Evolutionary conservation across 2,113 vertebrate genomes (phyloP).

Genomic region (Labeo catla): DNA sequence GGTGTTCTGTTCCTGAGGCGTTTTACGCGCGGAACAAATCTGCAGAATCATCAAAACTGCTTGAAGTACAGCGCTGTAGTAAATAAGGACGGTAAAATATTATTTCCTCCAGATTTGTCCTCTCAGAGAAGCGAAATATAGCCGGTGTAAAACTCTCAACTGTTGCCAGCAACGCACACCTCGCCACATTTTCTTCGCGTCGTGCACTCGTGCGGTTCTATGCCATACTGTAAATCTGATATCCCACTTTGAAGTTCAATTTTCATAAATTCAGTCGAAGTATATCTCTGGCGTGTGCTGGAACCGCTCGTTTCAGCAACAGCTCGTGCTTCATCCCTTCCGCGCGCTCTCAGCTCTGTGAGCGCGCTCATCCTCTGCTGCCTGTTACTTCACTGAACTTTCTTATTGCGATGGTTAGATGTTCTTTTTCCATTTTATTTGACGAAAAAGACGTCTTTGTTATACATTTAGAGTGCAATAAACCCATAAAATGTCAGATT

Average conservation of each 20-base stretch:
- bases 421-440: background rate
- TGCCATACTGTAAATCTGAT: background rate
- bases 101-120: background rate
- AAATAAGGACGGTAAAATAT: background rate
- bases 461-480: background rate
- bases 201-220: too few relatives aligned
- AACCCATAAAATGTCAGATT: background rate
- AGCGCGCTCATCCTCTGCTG: constrained; percentile 4
- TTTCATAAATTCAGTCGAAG: background rate
- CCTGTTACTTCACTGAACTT: background rate
- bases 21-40: background rate
- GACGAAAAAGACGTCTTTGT: background rate
- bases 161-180: constrained; percentile 13
- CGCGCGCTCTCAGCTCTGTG: background rate
- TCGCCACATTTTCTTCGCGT: background rate
- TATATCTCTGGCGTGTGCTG: background rate
- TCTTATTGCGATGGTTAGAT: background rate
- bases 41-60: background rate
- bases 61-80: background rate
- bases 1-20: background rate
- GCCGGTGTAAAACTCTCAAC: background rate
- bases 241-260: background rate
- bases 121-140: background rate
- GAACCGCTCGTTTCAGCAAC: background rate
- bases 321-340: background rate